Percentiles rank a stretch among this genome's conserved stretches.
phyloP scores from a whole-genome alignment of 1,140 invertebrate genomes.

The Meloidogyne floridensis region DNA sequence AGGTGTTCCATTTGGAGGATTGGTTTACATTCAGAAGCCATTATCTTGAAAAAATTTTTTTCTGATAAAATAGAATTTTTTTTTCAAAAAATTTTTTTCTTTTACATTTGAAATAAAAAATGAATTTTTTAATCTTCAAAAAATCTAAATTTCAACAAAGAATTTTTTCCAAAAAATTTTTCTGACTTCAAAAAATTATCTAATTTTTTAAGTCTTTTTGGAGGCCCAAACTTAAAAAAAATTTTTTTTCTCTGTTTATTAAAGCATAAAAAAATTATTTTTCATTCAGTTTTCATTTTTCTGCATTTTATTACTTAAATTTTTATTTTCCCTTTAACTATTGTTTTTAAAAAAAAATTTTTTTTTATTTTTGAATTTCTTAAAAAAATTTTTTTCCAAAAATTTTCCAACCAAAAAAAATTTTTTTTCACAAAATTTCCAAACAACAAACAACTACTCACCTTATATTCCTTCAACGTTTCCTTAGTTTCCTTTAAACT shows the following conservation, averaged over 20 bases:
- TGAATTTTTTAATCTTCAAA: background rate
- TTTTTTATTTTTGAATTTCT: no score
- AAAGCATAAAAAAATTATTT: no score
- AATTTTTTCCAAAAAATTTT: background rate
- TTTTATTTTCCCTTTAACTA: no score
- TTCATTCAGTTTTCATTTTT: no score
- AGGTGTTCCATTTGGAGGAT: background rate
- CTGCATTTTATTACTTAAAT: no score
- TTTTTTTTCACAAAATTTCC: no score
- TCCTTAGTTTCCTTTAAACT: background rate
- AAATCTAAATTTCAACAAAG: background rate
- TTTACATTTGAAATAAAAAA: background rate
- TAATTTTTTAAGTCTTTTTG: constrained; percentile 7
- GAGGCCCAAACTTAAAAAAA: no score
- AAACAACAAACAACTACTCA: background rate
- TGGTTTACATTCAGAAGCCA: background rate
- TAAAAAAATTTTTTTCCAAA: no score
- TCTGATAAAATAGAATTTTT: background rate
- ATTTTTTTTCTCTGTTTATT: no score
- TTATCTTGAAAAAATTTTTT: background rate
- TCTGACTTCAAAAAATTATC: constrained; percentile 14
- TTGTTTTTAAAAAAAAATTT: no score
- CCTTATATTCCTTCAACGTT: constrained; percentile 12
- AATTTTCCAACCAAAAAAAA: no score
- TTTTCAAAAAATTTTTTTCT: constrained; percentile 23